Conservation (phyloP, 2,888 invertebrate genomes). For the Sepioteuthis lessoniana region DNA sequence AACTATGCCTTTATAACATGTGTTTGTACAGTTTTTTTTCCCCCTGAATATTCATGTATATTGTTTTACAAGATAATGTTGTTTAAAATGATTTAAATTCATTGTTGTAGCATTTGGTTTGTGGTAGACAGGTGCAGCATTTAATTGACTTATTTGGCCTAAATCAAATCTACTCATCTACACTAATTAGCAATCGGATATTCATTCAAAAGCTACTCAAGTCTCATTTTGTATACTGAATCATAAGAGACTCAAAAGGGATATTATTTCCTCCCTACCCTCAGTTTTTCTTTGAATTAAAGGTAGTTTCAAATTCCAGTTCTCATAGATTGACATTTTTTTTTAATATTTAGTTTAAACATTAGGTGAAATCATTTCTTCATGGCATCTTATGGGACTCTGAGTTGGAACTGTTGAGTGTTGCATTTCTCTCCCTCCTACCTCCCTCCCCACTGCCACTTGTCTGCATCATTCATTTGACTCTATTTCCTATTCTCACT, state of each 20-base stretch:
- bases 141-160: neutral
- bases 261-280: no score
- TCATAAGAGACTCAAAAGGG: no score
- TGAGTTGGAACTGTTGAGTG: no score
- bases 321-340: no score
- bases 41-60: no score
- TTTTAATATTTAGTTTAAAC: no score
- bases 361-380: no score
- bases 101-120: neutral
- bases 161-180: neutral
- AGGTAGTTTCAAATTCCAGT: no score
- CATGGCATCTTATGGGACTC: no score
- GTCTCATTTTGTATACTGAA: no score
- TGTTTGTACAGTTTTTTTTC: no score
- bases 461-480: neutral
- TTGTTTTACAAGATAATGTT: neutral
- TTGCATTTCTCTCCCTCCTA: neutral
- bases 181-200: neutral
- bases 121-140: slow-evolving; percentile 25
- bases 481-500: neutral
- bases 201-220: neutral
- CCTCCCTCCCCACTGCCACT: neutral
- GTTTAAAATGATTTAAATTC: neutral
- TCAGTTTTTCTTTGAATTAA: no score
- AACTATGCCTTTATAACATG: neutral